Conservation (phyloP, 2,797 vertebrate genomes). For the Hylomyscus alleni region DNA sequence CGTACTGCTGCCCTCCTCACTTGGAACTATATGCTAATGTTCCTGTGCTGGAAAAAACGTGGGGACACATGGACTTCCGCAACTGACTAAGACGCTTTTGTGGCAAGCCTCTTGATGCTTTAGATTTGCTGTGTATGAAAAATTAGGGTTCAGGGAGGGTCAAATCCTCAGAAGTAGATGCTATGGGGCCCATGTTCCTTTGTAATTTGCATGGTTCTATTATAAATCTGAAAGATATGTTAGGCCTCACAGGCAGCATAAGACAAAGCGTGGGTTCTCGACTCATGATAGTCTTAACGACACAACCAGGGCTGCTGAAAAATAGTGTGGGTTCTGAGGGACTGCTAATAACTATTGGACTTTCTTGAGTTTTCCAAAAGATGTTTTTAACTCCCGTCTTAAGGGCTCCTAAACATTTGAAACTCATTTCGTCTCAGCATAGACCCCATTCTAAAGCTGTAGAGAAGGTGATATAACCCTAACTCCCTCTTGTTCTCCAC, state of each 20-base stretch:
- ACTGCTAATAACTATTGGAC: neutral
- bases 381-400: slow-evolving; percentile 19
- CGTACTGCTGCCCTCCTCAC: neutral
- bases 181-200: neutral
- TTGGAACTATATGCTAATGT: neutral
- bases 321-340: neutral
- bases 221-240: neutral
- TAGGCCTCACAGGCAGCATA: neutral
- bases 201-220: neutral
- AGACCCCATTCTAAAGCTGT: neutral
- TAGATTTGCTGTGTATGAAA: neutral
- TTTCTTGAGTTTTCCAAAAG: slow-evolving; percentile 37
- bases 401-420: neutral
- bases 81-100: neutral
- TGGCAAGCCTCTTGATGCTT: neutral
- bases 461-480: neutral
- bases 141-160: neutral
- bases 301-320: neutral
- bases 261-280: neutral
- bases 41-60: neutral
- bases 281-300: neutral
- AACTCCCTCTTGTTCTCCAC: neutral
- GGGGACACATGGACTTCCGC: neutral
- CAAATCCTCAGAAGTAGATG: neutral
- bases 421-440: neutral